Base-by-base conservation (phyloP, 2,113 vertebrate species). In the Sclerurus mexicanus region DNA sequence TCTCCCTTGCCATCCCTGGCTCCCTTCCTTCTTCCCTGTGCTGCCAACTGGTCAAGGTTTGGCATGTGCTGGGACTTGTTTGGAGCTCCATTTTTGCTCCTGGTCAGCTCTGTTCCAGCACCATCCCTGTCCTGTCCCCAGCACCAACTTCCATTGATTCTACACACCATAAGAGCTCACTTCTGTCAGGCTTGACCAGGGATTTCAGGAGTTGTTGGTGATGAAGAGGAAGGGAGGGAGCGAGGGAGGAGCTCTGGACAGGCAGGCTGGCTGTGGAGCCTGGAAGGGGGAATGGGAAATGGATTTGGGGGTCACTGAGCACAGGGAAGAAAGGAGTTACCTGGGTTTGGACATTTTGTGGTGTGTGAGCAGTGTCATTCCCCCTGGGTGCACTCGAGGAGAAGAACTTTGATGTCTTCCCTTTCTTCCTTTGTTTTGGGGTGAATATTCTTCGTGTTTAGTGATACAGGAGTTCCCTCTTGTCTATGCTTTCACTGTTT, bases 1-100 rank as follows among this genome's bases (percentile, higher is more conserved):
- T 77, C 46, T 92, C 53, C 44, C 58, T 63, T 69, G 8, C 39
- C 76, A 31, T 25, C 25, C 71, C 64, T 72, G 66, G 83, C 76
- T 96, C 40, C 55, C 40, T 77, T 84, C 86, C 93, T 80, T 67
- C 68, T 52, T 22, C 44, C n/a, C 68, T 6, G 25, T 7, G 14
- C 60, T 91, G 68, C 75, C 89, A 76, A 1, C 4, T 88, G 94
- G 80, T 89, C 77, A n/a, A 28, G 64, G 8, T 40, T 33, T 84
- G 90, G 59, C 77, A 37, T 66, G 40, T 87, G 93, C 93, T 87
- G 86, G 84, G 87, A 21, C 73, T 91, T 81, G 77, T 87, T 59
- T 28, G 87, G 80, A 74, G 46, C 84, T 84, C 2, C 59, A 1
- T 74, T 37, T 52, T 15, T 17, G 7, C 67, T 63, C 27, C 60